phyloP scores from a whole-genome alignment of 2,113 vertebrate genomes.

The Aptenodytes patagonicus region DNA sequence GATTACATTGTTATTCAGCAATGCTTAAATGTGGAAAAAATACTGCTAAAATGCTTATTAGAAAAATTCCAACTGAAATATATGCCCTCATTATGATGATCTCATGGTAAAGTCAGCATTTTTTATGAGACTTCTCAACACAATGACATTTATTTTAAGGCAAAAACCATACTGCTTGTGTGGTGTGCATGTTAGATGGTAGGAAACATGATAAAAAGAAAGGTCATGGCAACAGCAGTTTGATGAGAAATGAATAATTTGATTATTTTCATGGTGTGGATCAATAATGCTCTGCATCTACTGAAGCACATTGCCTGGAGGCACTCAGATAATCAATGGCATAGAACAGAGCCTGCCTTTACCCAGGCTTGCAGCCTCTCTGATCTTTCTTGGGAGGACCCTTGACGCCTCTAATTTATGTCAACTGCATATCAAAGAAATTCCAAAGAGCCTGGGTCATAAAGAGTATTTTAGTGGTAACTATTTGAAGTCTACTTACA shows the following conservation, averaged over 20 bases:
- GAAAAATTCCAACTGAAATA: background rate
- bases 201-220: conserved; percentile 41
- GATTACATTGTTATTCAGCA: background rate
- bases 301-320: conserved; percentile 73
- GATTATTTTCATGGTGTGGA: conserved; percentile 83
- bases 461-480: conserved; percentile 69
- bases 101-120: conserved; percentile 31
- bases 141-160: conserved; percentile 54
- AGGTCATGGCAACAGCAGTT: conserved; percentile 65
- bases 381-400: conserved; percentile 78
- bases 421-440: conserved; percentile 89
- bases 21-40: background rate
- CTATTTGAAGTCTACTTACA: conserved; percentile 74
- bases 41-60: background rate
- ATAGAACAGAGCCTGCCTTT: conserved; percentile 75
- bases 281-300: conserved; percentile 82
- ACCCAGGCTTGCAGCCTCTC: conserved; percentile 71
- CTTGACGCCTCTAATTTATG: conserved; percentile 86
- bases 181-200: conserved; percentile 31
- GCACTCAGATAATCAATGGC: conserved; percentile 82
- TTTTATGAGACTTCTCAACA: conserved; percentile 32
- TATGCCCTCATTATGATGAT: background rate
- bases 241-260: conserved; percentile 86
- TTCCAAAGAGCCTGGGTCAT: conserved; percentile 80
- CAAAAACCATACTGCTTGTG: conserved; percentile 25